Percentiles rank a stretch among this genome's conserved stretches.
Evolutionary conservation across 2,797 vertebrate genomes (phyloP).

Genomic region (Astyanax mexicanus): DNA sequence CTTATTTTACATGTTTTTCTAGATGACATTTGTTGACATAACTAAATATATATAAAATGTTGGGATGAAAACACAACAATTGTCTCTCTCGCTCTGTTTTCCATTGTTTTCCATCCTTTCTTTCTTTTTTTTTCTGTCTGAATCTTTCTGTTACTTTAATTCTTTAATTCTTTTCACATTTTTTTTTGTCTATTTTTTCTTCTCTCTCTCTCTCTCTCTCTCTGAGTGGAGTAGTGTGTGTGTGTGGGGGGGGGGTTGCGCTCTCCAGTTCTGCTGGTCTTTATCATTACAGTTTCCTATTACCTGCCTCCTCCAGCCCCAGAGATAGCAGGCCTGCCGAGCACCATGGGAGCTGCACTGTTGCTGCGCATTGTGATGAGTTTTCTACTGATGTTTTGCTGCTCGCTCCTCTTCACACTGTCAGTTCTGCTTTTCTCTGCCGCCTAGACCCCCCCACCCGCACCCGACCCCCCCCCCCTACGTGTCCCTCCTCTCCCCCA

Average conservation of each 20-base stretch:
- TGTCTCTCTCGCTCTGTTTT: too few species aligned
- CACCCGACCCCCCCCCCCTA: too few species aligned
- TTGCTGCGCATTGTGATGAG: conserved; percentile 81
- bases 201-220: not conserved
- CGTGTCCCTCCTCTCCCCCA: conserved; percentile 15
- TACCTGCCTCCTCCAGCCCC: conserved; percentile 80
- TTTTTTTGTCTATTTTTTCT: not conserved
- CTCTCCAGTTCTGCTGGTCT: conserved; percentile 69
- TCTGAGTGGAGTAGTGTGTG: conserved; percentile 49
- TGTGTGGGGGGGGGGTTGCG: conserved; percentile 71
- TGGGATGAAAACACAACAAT: too few species aligned
- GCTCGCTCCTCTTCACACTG: conserved; percentile 72
- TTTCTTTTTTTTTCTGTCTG: not conserved
- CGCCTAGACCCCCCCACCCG: conserved; percentile 30
- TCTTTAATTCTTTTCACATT: not conserved
- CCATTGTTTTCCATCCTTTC: conserved; percentile 4
- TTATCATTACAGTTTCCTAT: conserved; percentile 82
- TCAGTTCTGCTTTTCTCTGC: conserved; percentile 70
- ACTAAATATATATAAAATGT: too few species aligned
- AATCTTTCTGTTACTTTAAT: not conserved
- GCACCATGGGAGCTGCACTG: conserved; percentile 76
- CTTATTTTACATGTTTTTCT: too few species aligned
- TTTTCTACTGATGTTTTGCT: conserved; percentile 80
- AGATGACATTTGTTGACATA: too few species aligned
- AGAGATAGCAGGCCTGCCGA: conserved; percentile 81